Base-by-base conservation (phyloP, 35 echinoderm and acorn worm species). In the Lytechinus variegatus region DNA sequence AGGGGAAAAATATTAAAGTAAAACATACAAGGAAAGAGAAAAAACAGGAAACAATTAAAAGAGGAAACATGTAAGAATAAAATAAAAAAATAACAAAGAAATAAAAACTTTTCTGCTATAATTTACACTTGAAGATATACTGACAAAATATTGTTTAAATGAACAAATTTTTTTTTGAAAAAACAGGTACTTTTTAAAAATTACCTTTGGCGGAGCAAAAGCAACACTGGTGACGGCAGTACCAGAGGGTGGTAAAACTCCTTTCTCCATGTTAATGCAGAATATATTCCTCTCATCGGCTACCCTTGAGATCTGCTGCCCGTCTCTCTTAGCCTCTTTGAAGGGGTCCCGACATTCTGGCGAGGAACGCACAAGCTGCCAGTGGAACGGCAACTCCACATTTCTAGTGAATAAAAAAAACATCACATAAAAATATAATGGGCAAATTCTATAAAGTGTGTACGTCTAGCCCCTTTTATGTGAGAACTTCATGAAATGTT, bases 381-480 rank as follows among this genome's bases (percentile, higher is more conserved):
- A 99, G 52, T 89, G 95, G 95, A 97, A 97, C 1, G 98, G 95
- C 51, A 99, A 87, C 53, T 96, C 96, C 86, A 99, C 98, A 89
- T 99, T 97, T 54, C 98, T 99, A 92, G 6, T 1, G 7, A 72
- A 66, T 24, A 3, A 72, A 72, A 72, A 6, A 24, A 21, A 0
- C 16, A 24, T 21, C 2, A 72, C 13, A 21, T n/a, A n/a, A n/a
- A n/a, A n/a, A n/a, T n/a, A n/a, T n/a, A n/a, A n/a, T n/a, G n/a
- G n/a, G n/a, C n/a, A n/a, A n/a, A n/a, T n/a, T n/a, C n/a, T n/a
- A n/a, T n/a, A n/a, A n/a, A n/a, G n/a, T n/a, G n/a, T n/a, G n/a
- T n/a, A n/a, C n/a, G n/a, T n/a, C n/a, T n/a, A n/a, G n/a, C n/a
- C n/a, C n/a, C n/a, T n/a, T n/a, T n/a, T n/a, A n/a, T n/a, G n/a